phyloP scores from a whole-genome alignment of 1,140 invertebrate genomes.

The Chymomyza costata region DNA sequence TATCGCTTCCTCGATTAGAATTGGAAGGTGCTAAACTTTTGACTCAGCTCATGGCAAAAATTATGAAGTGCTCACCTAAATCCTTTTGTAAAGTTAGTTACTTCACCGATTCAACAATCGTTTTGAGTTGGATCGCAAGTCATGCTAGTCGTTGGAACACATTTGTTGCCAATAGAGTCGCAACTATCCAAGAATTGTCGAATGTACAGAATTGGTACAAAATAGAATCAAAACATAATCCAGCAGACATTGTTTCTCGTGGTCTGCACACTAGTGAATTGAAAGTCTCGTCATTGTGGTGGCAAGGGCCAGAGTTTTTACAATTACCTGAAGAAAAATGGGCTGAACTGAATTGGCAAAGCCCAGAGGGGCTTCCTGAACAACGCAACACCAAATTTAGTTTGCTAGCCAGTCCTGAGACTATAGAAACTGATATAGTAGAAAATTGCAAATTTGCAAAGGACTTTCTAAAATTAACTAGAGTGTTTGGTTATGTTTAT shows the following conservation, averaged over 20 bases:
- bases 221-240: slow-evolving; percentile 4
- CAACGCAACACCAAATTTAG: slow-evolving; percentile 5
- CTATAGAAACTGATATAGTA: not conserved
- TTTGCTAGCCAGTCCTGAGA: not conserved
- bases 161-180: slow-evolving; percentile 10
- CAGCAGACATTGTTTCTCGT: slow-evolving; percentile 5
- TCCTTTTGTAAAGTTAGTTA: no score
- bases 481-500: slow-evolving; percentile 10
- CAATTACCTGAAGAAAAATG: not conserved
- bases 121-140: no score
- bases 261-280: slow-evolving; percentile 1
- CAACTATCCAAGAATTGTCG: no score
- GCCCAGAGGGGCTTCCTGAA: not conserved
- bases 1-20: no score
- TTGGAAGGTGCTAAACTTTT: no score
- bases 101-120: no score
- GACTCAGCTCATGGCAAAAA: no score
- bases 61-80: no score
- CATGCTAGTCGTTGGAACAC: slow-evolving; percentile 1
- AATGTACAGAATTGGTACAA: slow-evolving; percentile 2
- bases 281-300: slow-evolving; percentile 8
- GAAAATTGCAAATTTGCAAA: slow-evolving; percentile 1
- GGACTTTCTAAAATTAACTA: no score
- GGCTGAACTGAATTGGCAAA: not conserved
- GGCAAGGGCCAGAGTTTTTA: slow-evolving; percentile 10